A percentile compares a stretch with the other conserved stretches of the same genome.
These are phyloP conservation scores for Pungitius pungitius DNA, from an alignment of 2,113 vertebrate species.

Conservation along the genomic window DNA sequence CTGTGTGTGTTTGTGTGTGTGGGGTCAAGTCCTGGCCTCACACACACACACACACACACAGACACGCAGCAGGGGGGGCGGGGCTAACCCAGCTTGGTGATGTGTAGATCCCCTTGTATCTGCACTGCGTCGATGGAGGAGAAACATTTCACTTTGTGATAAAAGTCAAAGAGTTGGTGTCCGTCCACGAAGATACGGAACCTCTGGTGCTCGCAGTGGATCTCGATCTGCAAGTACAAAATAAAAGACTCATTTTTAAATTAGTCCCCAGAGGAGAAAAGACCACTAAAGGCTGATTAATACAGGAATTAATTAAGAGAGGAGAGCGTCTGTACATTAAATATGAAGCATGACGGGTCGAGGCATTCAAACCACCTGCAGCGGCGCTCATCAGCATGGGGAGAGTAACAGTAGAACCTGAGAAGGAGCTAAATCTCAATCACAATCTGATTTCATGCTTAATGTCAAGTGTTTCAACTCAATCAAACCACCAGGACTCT, in stretches of 20 bases:
- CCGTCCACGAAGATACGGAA: conserved; percentile 99
- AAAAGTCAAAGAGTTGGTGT: conserved; percentile 99
- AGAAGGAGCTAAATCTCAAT: neutral
- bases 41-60: conserved; percentile 3
- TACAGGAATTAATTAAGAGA: neutral
- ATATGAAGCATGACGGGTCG: neutral
- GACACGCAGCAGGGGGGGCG: conserved; percentile 8
- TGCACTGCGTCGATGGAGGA: conserved; percentile 93
- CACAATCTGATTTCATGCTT: no score
- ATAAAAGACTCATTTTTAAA: neutral
- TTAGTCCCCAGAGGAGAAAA: neutral
- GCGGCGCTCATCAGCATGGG: no score
- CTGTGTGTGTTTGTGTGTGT: conserved; percentile 48
- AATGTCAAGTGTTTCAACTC: neutral
- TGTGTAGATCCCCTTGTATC: conserved; percentile 95
- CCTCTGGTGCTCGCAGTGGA: conserved; percentile 97
- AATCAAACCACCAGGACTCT: neutral
- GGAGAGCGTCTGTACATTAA: neutral
- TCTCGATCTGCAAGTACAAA: conserved; percentile 87
- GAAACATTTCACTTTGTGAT: conserved; percentile 95
- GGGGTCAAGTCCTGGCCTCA: conserved; percentile 59
- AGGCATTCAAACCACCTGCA: no score
- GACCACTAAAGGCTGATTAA: neutral
- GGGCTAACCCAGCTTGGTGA: conserved; percentile 95
- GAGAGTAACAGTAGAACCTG: no score